Evolutionary conservation across 1,140 invertebrate species (phyloP), one percentile per base, ranked within the genome.

Genomic region (Lethrus apterus): DNA sequence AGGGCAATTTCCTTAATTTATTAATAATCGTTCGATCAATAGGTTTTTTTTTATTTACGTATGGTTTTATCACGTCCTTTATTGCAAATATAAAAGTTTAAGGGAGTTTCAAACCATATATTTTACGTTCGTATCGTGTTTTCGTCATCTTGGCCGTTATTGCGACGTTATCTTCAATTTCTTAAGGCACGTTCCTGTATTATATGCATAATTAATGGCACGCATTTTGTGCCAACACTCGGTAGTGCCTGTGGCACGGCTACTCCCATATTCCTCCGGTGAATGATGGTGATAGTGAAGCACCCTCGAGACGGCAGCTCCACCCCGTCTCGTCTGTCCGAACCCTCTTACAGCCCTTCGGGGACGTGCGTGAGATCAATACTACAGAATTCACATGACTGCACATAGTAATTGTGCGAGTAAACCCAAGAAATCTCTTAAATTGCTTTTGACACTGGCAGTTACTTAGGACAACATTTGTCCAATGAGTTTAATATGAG

Each of bases 311-410:
- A 44, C 43, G 24, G 43, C 17, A 34, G 31, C 17, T n/a, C 43
- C 30, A 31, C 43, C 34, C 43, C 43, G 23, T 31, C 43, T 31
- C 43, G 21, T 44, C 43, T 33, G 43, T 44, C 43, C 43, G 31
- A 44, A 44, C 43, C 43, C 43, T 44, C 43, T 44, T 44, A 44
- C 20, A 31, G 43, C 29, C 43, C 43, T 44, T 31, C 5, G 11
- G 32, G 43, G 43, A 44, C 43, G 43, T 44, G 43, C 43, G 43
- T 44, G 43, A 44, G 43, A 44, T 44, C 43, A 44, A 44, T 44
- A 44, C 29, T 9, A 32, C 21, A 19, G 30, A 44, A 31, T 44
- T 31, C 43, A 44, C 43, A 44, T 34, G 29, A 20, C 20, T 14
- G 34, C 43, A 34, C 43, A 44, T 20, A 30, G 42, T 31, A 44